Base-by-base conservation (phyloP, 2,113 vertebrate genomes). In the Urocolius indicus region DNA sequence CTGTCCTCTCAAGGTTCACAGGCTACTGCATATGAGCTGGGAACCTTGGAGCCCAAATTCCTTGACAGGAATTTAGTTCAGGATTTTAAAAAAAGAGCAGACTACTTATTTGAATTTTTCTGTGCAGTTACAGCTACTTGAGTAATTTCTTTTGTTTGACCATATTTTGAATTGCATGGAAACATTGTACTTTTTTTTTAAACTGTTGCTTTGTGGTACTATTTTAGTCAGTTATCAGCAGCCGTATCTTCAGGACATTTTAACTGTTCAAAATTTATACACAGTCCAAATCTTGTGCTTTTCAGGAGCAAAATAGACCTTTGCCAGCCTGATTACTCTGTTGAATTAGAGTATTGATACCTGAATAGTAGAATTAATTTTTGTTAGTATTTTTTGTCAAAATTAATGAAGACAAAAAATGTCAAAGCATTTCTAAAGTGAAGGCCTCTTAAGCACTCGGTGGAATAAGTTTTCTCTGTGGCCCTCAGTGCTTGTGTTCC, bases 401-500 rank as follows among this genome's bases (percentile, higher is more conserved):
- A 88, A 41, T 18, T 21, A 23, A 2, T 13, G 8, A 34, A 23
- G 23, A 38, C 83, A 48, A 85, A 30, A 22, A 16, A 1, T 23
- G 3, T 51, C 6, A 14, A 34, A 65, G 22, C 52, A 41, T 68
- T 90, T 94, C 38, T 81, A 8, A 92, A 66, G 16, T 59, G 0
- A 86, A 66, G 24, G 67, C 27, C 34, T 30, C n/a, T 49, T 82
- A 5, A 74, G 16, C 18, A 34, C 13, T 92, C 20, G 22, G 12
- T 45, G 7, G 65, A 16, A 30, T 19, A 38, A 30, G 3, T 38
- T 82, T 82, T 63, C 2, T 84, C 13, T 23, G 17, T 69, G 18
- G 6, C 41, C 20, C 5, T 73, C 29, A 49, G 63, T 0, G 0
- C 51, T 84, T 87, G 16, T 13, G 67, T 57, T 38, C 49, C 5